Evolutionary conservation across 2,797 vertebrate species (phyloP), one percentile per base, ranked within the genome.

Genomic region (Manis pentadactyla): DNA sequence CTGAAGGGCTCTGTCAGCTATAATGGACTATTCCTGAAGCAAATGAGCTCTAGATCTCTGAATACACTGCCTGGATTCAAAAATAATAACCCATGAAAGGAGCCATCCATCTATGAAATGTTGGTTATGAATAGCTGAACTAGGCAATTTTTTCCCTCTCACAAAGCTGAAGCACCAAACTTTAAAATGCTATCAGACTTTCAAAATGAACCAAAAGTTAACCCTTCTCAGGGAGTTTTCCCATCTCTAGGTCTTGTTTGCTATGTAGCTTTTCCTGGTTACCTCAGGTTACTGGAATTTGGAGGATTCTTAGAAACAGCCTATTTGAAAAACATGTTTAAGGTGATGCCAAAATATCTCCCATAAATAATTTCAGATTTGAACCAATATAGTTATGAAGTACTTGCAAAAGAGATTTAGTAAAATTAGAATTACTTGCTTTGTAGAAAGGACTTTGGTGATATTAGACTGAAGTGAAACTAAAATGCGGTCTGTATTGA

Each of bases 51-150:
- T 37, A 64, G n/a, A n/a, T 37, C 31, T 77, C 74, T 4, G 17
- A 57, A 34, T n/a, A 49, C 59, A 66, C 29, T 77, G 94, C 90
- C 66, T 83, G 31, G n/a, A 94, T 64, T 79, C 57, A 77, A 74
- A 57, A 93, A 90, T 68, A 89, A 87, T 46, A 96, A 77, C 69
- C 29, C 69, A 51, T 57, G 88, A 93, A 93, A 83, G 27, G 27
- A 90, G 34, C 31, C 46, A 85, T 61, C n/a, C 59, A 42, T 68
- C 82, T 95, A 78, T 15, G 57, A 92, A 90, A 93, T 71, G 29
- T 10, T 81, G 25, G 81, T 79, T 84, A 73, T 12, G 31, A 82
- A 51, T n/a, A 84, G 69, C 59, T 68, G 15, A 87, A 89, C 37
- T 10, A 78, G 51, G 86, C 15, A 71, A 83, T 83, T 69, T 61